Evolutionary conservation across 1,140 invertebrate species (phyloP).

Genomic region (Eupristina koningsbergeri): DNA sequence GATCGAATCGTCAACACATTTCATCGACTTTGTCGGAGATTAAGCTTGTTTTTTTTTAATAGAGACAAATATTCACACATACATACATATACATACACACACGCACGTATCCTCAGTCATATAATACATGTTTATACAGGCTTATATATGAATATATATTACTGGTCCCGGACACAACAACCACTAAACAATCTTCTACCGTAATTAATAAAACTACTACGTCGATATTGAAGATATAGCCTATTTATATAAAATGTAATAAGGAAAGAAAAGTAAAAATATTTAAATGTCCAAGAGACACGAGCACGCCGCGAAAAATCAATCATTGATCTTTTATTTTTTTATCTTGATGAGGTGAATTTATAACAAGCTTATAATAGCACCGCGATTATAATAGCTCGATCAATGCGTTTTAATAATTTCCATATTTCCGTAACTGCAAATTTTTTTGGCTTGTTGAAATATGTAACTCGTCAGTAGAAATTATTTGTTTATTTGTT

Average conservation of each 20-base stretch:
- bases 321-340: too few relatives aligned
- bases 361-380: too few relatives aligned
- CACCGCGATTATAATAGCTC: too few relatives aligned
- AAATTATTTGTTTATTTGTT: too few relatives aligned
- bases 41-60: constrained; percentile 18
- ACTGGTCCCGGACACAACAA: constrained; percentile 47
- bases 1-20: background rate
- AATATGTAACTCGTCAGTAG: too few relatives aligned
- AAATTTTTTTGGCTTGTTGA: too few relatives aligned
- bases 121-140: too few relatives aligned
- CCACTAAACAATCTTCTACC: constrained; percentile 51
- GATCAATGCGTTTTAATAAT: too few relatives aligned
- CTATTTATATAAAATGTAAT: constrained; percentile 25
- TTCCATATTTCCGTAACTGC: too few relatives aligned
- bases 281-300: constrained; percentile 1
- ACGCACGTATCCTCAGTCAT: too few relatives aligned
- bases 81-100: background rate
- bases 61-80: constrained; percentile 14
- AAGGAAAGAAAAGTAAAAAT: constrained; percentile 11
- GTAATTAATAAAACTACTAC: constrained; percentile 44
- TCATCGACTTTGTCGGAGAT: constrained; percentile 15
- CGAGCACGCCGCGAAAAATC: constrained; percentile 25
- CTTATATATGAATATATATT: constrained; percentile 14
- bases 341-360: background rate
- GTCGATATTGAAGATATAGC: constrained; percentile 37